Evolutionary conservation across 1,140 invertebrate genomes (phyloP).

Genomic region (Aleiodes sp.): DNA sequence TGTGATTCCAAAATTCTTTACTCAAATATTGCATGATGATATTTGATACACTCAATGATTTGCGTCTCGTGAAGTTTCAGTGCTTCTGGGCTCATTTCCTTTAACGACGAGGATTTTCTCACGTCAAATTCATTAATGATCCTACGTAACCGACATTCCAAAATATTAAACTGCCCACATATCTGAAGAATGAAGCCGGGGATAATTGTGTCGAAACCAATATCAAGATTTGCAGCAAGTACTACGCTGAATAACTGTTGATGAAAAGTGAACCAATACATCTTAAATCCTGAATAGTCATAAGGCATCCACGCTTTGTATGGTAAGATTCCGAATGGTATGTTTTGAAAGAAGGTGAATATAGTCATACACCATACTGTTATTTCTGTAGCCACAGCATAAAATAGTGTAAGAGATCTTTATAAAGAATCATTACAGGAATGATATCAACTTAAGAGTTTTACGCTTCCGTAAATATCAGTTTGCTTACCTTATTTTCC

Average conservation of each 20-base stretch:
- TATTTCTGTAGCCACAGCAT: conserved; percentile 1
- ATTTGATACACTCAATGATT: not conserved
- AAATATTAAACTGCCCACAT: conserved; percentile 10
- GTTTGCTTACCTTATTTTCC: not conserved
- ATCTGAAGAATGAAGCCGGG: not conserved
- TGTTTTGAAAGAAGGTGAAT: not conserved
- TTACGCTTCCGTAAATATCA: too few relatives aligned
- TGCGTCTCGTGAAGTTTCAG: not conserved
- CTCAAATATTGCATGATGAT: not conserved
- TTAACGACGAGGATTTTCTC: not conserved
- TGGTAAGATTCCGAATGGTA: not conserved
- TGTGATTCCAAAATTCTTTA: not conserved
- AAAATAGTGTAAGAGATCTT: conserved; percentile 8
- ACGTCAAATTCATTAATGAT: not conserved
- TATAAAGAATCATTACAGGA: not conserved
- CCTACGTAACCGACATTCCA: not conserved
- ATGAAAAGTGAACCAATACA: conserved; percentile 3
- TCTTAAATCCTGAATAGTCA: not conserved
- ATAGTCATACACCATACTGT: conserved; percentile 1
- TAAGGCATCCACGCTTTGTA: conserved; percentile 21
- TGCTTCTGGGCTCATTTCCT: not conserved
- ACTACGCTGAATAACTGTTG: conserved; percentile 1
- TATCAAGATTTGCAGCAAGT: not conserved
- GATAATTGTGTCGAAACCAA: conserved; percentile 9
- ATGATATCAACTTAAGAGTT: not conserved